Percentiles rank a stretch among this genome's conserved stretches.
Evolutionary conservation across 2,113 vertebrate genomes (phyloP).

Genomic region (Lota lota): DNA sequence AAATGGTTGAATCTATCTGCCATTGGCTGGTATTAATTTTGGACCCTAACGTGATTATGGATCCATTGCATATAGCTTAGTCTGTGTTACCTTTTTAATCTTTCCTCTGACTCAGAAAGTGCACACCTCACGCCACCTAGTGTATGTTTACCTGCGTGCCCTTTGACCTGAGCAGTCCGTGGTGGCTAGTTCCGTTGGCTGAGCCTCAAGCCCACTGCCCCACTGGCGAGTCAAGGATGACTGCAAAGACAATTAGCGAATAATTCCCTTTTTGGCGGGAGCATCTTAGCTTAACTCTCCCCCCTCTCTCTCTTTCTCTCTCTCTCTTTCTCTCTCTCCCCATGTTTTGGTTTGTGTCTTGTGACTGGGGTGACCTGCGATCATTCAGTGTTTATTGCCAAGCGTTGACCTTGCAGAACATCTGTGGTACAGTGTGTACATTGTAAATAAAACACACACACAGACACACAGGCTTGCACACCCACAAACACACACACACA

Average conservation of each 20-base stretch:
- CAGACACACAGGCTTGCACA: no score
- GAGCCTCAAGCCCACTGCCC: slow-evolving; percentile 40
- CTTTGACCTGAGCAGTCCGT: slow-evolving; percentile 4
- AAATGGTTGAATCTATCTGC: no score
- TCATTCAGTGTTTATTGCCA: slow-evolving; percentile 29
- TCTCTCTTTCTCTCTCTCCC: no score
- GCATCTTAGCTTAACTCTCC: slow-evolving; percentile 5
- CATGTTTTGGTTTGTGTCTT: slow-evolving; percentile 11
- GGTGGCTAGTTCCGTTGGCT: slow-evolving; percentile 46
- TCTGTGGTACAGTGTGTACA: slow-evolving; percentile 29
- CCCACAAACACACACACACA: no score
- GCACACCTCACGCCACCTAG: not conserved
- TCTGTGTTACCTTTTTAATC: no score
- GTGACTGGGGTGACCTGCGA: slow-evolving; percentile 10
- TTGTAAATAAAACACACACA: no score
- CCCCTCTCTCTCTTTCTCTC: slow-evolving; percentile 4
- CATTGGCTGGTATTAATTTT: no score
- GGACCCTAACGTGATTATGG: no score
- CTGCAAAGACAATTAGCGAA: slow-evolving; percentile 51
- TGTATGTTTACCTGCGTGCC: slow-evolving; percentile 1
- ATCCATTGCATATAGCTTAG: no score
- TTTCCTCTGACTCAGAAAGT: no score
- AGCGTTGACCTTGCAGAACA: slow-evolving; percentile 59
- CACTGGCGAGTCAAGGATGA: slow-evolving; percentile 48
- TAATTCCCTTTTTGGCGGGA: no score